Evolutionary conservation across 2,888 invertebrate species (phyloP), one percentile per base, ranked within the genome.

Genomic region (Perizoma affinitatum): DNA sequence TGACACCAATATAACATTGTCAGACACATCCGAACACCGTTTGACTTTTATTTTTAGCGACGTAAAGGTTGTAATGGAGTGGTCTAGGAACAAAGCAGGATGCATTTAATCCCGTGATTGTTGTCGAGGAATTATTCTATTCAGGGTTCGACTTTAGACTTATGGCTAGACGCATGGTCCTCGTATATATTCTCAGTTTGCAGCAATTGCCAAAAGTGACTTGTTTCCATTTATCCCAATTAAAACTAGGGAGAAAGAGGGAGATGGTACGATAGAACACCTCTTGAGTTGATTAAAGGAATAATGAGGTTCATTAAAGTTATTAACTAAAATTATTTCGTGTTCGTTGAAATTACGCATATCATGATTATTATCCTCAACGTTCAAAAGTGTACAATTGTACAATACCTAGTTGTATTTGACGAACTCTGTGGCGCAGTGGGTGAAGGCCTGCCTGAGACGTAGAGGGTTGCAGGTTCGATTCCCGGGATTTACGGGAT

Each of bases 101-200:
- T 80, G 71, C 71, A 55, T 49, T 53, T 59, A 68, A 68, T 54
- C 54, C 55, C 6, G 54, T 61, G 67, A 69, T 74, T 72, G 76
- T 77, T 73, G 72, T 70, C 69, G 71, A 61, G 73, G 72, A 68
- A 83, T 83, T 80, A 83, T 83, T 76, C 77, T 76, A 81, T 83
- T 79, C 67, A 72, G 63, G 62, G 67, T 68, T 72, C 57, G 68
- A 61, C 61, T 65, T 69, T 72, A 68, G 68, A 72, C 70, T 69
- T 61, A 66, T 54, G 61, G 49, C 43, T 38, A 43, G 42, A 54
- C 52, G 35, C 46, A 10, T 34, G 36, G 33, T 43, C 22, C 8
- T 48, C 6, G n/a, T 36, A 34, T 51, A 53, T 56, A 50, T 57
- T 54, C 36, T 61, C 53, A 50, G 56, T 36, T 42, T 50, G 52